Percentiles rank a stretch among this genome's conserved stretches.
These are phyloP conservation scores for Sturmia bella DNA, from an alignment of 2,888 invertebrate species.

Conservation along the genomic window DNA sequence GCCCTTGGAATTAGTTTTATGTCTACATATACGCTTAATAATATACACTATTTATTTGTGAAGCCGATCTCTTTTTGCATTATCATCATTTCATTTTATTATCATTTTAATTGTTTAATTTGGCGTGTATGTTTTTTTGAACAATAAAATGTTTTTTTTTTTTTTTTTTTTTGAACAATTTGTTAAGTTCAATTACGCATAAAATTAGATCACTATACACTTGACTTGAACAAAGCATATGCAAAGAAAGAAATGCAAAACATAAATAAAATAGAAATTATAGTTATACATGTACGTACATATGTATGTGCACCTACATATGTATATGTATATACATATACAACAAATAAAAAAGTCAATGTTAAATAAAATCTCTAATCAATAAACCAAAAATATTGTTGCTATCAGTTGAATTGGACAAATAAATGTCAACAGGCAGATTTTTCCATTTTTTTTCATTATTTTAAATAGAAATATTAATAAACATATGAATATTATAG, in stretches of 20 bases:
- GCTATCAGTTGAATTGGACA: slow-evolving; percentile 56
- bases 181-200: slow-evolving; percentile 79
- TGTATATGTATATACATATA: too few species aligned
- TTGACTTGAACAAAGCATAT: slow-evolving; percentile 74
- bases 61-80: too few species aligned
- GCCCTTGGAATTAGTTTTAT: too few species aligned
- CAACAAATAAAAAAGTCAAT: slow-evolving; percentile 49
- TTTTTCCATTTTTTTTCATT: slow-evolving; percentile 3
- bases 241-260: slow-evolving; percentile 52
- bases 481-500: background rate
- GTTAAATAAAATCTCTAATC: slow-evolving; percentile 48
- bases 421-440: slow-evolving; percentile 39
- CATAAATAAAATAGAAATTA: slow-evolving; percentile 26
- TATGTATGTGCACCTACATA: too few species aligned
- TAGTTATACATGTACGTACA: slow-evolving; percentile 16
- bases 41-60: too few species aligned
- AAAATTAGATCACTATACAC: slow-evolving; percentile 78
- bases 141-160: slow-evolving; percentile 15
- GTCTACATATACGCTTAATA: too few species aligned
- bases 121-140: slow-evolving; percentile 20
- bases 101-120: slow-evolving; percentile 71
- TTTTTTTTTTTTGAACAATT: slow-evolving; percentile 72
- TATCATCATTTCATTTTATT: too few species aligned
- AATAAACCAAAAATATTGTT: slow-evolving; percentile 14
- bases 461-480: slow-evolving; percentile 12